A percentile compares a stretch with the other conserved stretches of the same genome.
phyloP scores from a whole-genome alignment of 2,113 vertebrate species.

The Hippocampus guttulatus region DNA sequence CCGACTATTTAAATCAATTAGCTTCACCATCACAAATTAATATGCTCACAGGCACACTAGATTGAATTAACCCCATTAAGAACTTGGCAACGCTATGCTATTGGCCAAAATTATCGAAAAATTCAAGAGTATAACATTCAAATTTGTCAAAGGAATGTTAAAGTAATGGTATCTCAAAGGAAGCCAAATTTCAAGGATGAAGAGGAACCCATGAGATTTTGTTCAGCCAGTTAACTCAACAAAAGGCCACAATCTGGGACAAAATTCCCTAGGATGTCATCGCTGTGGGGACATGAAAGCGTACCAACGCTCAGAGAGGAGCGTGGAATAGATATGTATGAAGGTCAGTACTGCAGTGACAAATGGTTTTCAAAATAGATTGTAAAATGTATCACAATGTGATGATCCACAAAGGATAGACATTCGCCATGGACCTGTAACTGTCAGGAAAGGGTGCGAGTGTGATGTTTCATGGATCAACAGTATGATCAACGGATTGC shows the following conservation, averaged over 20 bases:
- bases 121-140: background rate
- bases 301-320: background rate
- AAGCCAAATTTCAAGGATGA: background rate
- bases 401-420: too few species aligned
- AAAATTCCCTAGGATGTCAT: background rate
- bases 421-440: too few species aligned
- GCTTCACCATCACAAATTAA: too few species aligned
- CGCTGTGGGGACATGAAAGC: background rate
- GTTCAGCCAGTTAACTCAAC: background rate
- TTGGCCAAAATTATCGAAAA: background rate
- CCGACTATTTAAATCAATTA: too few species aligned
- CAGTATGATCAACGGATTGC: too few species aligned
- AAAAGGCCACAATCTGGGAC: background rate
- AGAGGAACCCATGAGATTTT: background rate
- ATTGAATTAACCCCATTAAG: background rate
- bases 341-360: too few species aligned
- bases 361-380: too few species aligned
- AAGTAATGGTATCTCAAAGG: background rate
- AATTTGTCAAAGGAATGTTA: background rate
- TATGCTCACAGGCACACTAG: background rate
- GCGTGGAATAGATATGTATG: too few species aligned
- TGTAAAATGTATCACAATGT: too few species aligned
- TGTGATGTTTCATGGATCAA: too few species aligned
- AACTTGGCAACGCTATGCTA: background rate
- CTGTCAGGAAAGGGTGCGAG: too few species aligned